These are phyloP conservation scores for Acronicta aceris DNA, from an alignment of 2,888 invertebrate species.

Conservation along the genomic window DNA sequence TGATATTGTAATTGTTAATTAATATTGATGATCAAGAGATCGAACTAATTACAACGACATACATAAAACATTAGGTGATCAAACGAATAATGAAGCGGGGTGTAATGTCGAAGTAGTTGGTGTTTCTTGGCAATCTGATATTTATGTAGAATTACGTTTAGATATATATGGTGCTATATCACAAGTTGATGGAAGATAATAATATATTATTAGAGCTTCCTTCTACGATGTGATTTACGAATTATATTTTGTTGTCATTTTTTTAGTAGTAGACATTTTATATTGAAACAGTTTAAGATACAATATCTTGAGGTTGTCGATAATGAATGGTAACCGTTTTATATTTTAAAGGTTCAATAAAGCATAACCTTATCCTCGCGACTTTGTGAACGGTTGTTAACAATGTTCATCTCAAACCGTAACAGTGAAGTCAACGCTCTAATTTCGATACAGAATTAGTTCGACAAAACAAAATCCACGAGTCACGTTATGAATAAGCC, in stretches of 20 bases:
- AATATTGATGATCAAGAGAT: conserved; percentile 74
- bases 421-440: conserved; percentile 10
- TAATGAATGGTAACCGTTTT: background rate
- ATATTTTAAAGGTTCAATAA: background rate
- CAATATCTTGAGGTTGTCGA: too few species aligned
- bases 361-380: background rate
- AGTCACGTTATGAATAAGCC: conserved; percentile 49
- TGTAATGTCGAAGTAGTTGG: conserved; percentile 24
- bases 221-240: background rate
- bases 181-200: background rate
- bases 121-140: conserved; percentile 20
- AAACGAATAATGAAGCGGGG: conserved; percentile 47
- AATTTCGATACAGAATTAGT: conserved; percentile 19
- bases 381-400: too few species aligned
- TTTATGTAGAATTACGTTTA: background rate
- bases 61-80: conserved; percentile 70
- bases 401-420: background rate
- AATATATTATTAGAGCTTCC: background rate
- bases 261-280: background rate
- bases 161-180: conserved; percentile 8
- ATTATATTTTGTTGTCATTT: background rate
- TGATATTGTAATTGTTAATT: conserved; percentile 74
- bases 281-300: background rate
- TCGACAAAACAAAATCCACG: conserved; percentile 7
- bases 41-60: conserved; percentile 65